Percentiles rank a stretch among this genome's conserved stretches.
Evolutionary conservation across 1,140 invertebrate genomes (phyloP).

Genomic region (Lethrus apterus): DNA sequence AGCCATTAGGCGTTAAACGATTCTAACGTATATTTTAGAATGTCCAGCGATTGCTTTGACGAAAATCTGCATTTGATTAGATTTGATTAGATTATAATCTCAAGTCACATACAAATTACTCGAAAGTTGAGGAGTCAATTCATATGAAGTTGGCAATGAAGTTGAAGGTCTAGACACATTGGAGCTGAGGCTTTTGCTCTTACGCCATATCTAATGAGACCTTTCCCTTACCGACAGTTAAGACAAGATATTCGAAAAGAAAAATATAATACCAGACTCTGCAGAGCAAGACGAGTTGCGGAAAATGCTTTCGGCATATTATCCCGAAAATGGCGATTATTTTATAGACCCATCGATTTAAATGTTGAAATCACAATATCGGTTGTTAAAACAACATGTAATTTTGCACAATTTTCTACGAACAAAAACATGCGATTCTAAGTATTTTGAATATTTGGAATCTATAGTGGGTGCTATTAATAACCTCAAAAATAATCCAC

Average conservation of each 20-base stretch:
- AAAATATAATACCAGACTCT: constrained; percentile 32
- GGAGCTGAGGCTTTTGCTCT: constrained; percentile 43
- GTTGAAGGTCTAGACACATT: neutral
- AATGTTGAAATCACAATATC: constrained; percentile 29
- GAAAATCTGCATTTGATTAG: constrained; percentile 17
- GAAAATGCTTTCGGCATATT: constrained; percentile 45
- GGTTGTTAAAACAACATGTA: constrained; percentile 31
- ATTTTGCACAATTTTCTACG: constrained; percentile 28
- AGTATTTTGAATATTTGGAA: neutral
- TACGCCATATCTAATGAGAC: constrained; percentile 33
- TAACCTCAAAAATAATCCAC: neutral
- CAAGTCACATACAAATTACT: constrained; percentile 17
- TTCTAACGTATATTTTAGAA: constrained; percentile 17
- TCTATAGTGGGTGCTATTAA: neutral
- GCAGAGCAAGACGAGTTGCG: constrained; percentile 36
- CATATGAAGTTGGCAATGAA: no score
- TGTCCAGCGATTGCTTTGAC: constrained; percentile 17
- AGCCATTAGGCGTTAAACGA: constrained; percentile 12
- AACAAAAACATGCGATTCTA: neutral
- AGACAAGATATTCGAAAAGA: constrained; percentile 18
- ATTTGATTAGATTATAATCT: constrained; percentile 6
- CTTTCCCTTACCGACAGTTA: constrained; percentile 23
- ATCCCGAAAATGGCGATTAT: constrained; percentile 35
- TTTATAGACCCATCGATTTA: constrained; percentile 34
- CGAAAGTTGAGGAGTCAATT: neutral